A percentile compares a stretch with the other conserved stretches of the same genome.
phyloP scores from a whole-genome alignment of 2,113 vertebrate genomes.

The Salvator merianae region DNA sequence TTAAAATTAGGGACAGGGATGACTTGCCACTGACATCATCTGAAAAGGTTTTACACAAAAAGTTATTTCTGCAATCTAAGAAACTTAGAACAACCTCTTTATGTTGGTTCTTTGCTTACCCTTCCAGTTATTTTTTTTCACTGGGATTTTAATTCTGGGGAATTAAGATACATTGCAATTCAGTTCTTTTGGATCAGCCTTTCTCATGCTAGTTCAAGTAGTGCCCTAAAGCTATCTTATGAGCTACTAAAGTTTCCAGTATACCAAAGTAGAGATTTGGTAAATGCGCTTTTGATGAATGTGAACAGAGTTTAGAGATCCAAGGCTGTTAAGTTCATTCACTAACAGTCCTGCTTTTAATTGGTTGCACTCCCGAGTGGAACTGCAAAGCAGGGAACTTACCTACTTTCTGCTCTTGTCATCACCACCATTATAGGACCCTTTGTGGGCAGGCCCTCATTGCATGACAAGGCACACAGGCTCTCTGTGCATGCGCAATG shows the following conservation, averaged over 20 bases:
- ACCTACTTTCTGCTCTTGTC: no score
- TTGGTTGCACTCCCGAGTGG: no score
- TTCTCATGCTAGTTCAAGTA: no score
- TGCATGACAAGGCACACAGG: no score
- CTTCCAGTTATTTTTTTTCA: not conserved
- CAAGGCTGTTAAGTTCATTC: no score
- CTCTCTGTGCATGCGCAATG: no score
- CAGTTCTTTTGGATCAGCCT: not conserved
- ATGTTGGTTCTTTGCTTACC: not conserved
- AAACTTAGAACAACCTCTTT: not conserved
- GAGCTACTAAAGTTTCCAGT: not conserved
- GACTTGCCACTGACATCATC: not conserved
- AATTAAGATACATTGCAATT: not conserved
- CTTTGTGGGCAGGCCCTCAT: no score
- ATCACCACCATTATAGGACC: no score
- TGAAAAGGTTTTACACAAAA: not conserved
- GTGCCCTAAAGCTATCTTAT: no score
- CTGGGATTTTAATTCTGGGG: not conserved
- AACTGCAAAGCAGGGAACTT: no score
- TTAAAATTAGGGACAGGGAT: not conserved
- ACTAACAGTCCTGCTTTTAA: no score
- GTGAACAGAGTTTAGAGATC: no score
- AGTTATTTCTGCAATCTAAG: not conserved
- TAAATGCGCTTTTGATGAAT: not conserved
- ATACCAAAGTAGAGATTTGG: not conserved